phyloP scores from a whole-genome alignment of 2,797 vertebrate genomes.

The Coregonus ussuriensis region DNA sequence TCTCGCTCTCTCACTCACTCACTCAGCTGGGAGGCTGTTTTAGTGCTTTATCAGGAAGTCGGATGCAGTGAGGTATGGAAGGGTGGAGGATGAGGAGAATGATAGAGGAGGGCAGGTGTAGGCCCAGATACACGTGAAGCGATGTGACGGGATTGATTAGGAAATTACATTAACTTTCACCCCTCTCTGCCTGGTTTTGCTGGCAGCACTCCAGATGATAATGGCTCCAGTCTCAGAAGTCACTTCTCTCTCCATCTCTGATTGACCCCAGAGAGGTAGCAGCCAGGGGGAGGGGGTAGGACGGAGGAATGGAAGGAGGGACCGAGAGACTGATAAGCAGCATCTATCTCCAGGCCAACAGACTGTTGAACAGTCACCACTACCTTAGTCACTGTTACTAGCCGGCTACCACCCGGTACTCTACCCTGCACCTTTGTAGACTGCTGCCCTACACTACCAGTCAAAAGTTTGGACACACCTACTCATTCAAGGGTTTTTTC shows the following conservation, averaged over 20 bases:
- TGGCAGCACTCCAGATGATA: slow-evolving; percentile 66
- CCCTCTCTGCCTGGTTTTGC: slow-evolving; percentile 36
- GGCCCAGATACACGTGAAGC: slow-evolving; percentile 8
- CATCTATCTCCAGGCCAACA: no score
- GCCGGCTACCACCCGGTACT: no score
- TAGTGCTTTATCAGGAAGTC: not conserved
- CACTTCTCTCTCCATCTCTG: slow-evolving; percentile 41
- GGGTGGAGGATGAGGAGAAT: slow-evolving; percentile 30
- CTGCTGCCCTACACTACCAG: no score
- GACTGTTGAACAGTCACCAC: no score
- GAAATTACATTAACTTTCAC: slow-evolving; percentile 72
- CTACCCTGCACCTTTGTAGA: no score
- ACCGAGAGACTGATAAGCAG: no score
- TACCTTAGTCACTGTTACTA: no score
- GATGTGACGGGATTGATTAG: slow-evolving; percentile 64
- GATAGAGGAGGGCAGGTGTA: slow-evolving; percentile 46
- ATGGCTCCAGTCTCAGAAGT: slow-evolving; percentile 65
- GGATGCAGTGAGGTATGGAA: not conserved
- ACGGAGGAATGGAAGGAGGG: not conserved
- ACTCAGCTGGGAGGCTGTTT: not conserved
- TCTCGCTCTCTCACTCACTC: not conserved
- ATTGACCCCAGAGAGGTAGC: slow-evolving; percentile 25
- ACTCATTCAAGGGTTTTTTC: no score
- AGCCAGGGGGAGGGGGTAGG: not conserved
- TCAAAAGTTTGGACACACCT: no score